A percentile compares a stretch with the other conserved stretches of the same genome.
Conservation (phyloP, 2,113 vertebrate species). For the Anolis sagrei region DNA sequence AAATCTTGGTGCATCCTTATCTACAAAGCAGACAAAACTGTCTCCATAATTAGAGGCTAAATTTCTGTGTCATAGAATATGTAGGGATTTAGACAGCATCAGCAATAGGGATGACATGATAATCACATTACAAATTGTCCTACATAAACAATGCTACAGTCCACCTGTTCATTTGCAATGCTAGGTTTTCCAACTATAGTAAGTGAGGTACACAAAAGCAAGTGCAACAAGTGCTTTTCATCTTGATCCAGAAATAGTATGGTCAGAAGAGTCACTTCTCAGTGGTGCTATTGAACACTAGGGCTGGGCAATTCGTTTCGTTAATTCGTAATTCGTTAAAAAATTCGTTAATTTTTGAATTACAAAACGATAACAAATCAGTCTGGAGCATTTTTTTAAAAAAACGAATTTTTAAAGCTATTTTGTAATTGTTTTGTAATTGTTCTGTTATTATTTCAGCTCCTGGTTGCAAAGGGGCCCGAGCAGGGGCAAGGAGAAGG, state of each 20-base stretch:
- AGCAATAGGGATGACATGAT: not conserved
- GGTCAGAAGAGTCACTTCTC: not conserved
- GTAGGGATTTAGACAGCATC: not conserved
- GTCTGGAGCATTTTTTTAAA: no score
- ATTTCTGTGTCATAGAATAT: not conserved
- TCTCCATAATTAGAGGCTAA: not conserved
- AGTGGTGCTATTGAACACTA: no score
- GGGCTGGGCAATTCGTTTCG: no score
- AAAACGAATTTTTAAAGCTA: no score
- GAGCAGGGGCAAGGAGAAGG: no score
- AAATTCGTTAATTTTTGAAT: no score
- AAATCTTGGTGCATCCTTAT: conserved; percentile 12
- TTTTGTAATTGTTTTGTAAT: no score
- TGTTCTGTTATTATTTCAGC: no score
- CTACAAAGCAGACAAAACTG: not conserved
- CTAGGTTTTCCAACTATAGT: not conserved
- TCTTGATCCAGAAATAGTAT: not conserved
- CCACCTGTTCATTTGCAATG: not conserved
- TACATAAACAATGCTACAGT: not conserved
- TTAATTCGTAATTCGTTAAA: no score
- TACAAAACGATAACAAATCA: no score
- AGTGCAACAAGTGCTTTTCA: not conserved
- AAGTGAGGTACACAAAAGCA: not conserved
- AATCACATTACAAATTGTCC: not conserved
- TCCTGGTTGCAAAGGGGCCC: no score